phyloP scores from a whole-genome alignment of 2,113 vertebrate species.

The Callithrix jacchus region DNA sequence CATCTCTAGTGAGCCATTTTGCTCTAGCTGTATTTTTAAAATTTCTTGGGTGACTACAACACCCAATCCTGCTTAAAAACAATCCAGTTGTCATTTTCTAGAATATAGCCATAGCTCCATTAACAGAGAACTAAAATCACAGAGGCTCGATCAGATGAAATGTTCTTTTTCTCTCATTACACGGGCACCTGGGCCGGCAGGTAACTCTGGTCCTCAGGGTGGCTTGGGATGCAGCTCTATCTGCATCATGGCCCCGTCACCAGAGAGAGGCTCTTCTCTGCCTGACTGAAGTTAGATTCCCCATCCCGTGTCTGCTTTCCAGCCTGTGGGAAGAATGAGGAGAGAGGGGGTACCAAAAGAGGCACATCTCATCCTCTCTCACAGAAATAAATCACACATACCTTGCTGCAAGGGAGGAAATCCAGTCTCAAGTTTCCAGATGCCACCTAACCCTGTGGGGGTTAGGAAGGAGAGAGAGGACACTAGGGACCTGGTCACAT shows the following conservation, averaged over 20 bases:
- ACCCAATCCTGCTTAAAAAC: not conserved
- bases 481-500: not conserved
- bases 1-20: not conserved
- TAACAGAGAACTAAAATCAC: not conserved
- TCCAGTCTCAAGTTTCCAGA: too few relatives aligned
- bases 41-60: not conserved
- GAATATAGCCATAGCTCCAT: not conserved
- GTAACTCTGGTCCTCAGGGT: not conserved
- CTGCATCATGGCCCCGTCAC: fast-evolving
- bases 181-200: too few relatives aligned
- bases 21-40: not conserved
- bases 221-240: not conserved
- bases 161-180: not conserved
- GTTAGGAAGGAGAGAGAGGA: too few relatives aligned
- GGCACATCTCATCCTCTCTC: not conserved
- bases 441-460: not conserved
- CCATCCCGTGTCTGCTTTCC: not conserved
- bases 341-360: not conserved
- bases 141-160: not conserved
- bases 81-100: not conserved
- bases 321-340: not conserved
- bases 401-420: not conserved
- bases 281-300: not conserved
- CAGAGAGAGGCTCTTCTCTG: not conserved
- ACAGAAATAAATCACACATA: not conserved